These are phyloP conservation scores for Pollenia amentaria DNA, from an alignment of 2,888 invertebrate species.

Conservation along the genomic window DNA sequence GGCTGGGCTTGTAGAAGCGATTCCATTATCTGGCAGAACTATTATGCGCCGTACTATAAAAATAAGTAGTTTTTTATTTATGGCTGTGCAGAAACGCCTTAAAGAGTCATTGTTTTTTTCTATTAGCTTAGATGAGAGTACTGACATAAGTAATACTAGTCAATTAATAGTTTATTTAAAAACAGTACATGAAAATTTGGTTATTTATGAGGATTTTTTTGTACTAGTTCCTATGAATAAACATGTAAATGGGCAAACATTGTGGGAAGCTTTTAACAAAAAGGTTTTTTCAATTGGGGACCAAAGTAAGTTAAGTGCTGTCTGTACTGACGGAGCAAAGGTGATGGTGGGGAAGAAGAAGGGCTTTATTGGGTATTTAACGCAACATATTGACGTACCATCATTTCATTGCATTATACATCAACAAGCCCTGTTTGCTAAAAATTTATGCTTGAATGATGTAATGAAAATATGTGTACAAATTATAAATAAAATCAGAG, in stretches of 20 bases:
- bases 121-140: background rate
- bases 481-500: conserved; percentile 6
- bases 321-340: background rate
- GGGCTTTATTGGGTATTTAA: background rate
- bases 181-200: conserved; percentile 4
- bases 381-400: background rate
- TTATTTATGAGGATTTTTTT: background rate
- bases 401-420: background rate
- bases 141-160: background rate
- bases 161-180: background rate
- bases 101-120: background rate
- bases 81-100: background rate
- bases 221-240: background rate
- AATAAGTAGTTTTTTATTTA: conserved; percentile 1
- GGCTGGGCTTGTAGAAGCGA: background rate
- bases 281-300: background rate
- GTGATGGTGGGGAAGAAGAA: background rate
- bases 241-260: background rate
- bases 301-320: background rate
- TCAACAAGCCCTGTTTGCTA: no score
- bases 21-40: background rate
- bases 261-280: background rate
- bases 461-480: conserved; percentile 3
- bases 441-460: background rate
- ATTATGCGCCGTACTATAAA: background rate